Percentiles rank a stretch among this genome's conserved stretches.
phyloP scores from a whole-genome alignment of 2,113 vertebrate species.

The Herpetotheres cachinnans region DNA sequence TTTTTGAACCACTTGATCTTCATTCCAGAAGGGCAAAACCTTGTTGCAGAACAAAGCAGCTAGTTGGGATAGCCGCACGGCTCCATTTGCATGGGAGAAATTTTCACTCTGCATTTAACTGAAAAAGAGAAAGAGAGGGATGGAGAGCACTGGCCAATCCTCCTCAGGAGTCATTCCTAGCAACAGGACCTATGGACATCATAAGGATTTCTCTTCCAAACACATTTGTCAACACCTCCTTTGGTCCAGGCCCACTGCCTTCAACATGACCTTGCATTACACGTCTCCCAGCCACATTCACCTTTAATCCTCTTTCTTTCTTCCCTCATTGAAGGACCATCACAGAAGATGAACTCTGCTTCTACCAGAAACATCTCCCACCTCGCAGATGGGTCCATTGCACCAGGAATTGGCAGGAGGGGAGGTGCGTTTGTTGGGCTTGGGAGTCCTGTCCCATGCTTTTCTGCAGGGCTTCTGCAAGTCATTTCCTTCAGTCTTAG shows the following conservation, averaged over 20 bases:
- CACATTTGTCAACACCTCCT: neutral
- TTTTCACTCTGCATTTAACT: neutral
- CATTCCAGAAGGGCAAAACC: neutral
- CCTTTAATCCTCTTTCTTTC: neutral
- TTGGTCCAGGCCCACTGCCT: neutral
- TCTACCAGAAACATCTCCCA: neutral
- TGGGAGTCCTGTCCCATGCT: neutral
- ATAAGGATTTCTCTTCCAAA: neutral
- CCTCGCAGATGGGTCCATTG: neutral
- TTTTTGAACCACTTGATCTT: neutral
- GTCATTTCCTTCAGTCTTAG: neutral
- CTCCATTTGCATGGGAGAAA: neutral
- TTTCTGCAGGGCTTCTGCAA: neutral
- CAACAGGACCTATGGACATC: neutral
- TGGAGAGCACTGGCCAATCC: neutral
- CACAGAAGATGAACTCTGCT: neutral
- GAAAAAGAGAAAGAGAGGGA: neutral
- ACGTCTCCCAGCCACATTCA: neutral
- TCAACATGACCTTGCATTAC: neutral
- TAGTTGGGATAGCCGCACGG: neutral
- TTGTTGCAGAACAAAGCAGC: neutral
- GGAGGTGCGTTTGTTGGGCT: neutral
- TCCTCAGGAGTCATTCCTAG: neutral
- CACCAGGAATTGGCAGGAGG: neutral
- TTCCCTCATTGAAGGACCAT: neutral